Conservation (phyloP, 2,888 invertebrate genomes). For the Pammene aurita region DNA sequence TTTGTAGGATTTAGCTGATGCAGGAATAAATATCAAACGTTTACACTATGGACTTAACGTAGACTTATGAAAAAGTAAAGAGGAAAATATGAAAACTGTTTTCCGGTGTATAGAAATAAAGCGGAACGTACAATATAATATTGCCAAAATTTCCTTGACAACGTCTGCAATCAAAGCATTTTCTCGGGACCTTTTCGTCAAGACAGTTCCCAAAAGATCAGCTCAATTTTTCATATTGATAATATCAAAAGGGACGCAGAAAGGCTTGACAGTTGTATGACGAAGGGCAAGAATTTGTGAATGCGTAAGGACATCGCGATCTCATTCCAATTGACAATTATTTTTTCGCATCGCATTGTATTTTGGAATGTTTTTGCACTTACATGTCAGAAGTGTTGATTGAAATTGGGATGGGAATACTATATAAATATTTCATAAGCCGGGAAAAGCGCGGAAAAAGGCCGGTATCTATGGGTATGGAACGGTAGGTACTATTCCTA, state of each 20-base stretch:
- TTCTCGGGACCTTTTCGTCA: conserved; percentile 40
- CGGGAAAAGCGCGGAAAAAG: too few species aligned
- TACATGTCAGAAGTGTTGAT: too few species aligned
- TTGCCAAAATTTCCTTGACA: conserved; percentile 11
- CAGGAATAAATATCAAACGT: too few species aligned
- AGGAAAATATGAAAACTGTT: neutral
- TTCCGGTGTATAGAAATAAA: neutral
- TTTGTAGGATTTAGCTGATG: too few species aligned
- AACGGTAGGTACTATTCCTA: too few species aligned
- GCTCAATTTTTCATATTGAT: conserved; percentile 47
- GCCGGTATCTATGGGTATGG: too few species aligned
- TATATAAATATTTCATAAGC: too few species aligned
- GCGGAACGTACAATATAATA: neutral
- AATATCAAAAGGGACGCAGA: conserved; percentile 55
- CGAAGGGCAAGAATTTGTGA: conserved; percentile 46
- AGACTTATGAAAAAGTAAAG: neutral
- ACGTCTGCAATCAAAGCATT: conserved; percentile 29
- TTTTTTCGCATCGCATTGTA: neutral
- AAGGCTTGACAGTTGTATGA: conserved; percentile 55
- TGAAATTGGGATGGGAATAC: too few species aligned
- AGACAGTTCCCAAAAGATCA: conserved; percentile 32
- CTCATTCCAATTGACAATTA: neutral
- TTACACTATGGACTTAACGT: too few species aligned
- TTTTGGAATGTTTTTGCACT: too few species aligned
- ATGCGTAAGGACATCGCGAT: conserved; percentile 8